phyloP scores from a whole-genome alignment of 2,113 vertebrate genomes.

The Calyptommatus sinebrachiatus region DNA sequence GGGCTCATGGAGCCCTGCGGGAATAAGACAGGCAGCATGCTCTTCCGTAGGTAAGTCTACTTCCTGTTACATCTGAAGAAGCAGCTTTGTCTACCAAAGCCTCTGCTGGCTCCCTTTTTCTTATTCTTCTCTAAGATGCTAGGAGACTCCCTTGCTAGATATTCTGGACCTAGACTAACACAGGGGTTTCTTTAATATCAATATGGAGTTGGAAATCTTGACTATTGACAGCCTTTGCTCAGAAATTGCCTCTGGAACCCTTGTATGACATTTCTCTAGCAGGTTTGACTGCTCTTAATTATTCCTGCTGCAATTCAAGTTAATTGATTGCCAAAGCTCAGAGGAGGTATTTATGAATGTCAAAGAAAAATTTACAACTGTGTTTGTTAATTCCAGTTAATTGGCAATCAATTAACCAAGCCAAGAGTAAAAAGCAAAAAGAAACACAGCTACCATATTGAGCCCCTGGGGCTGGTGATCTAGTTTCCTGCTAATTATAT shows the following conservation, averaged over 20 bases:
- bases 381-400: constrained; percentile 36
- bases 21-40: no score
- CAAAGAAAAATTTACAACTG: constrained; percentile 23
- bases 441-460: not conserved
- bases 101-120: no score
- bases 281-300: not conserved
- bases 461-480: constrained; percentile 6
- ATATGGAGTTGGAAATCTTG: not conserved
- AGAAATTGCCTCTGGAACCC: rapidly evolving
- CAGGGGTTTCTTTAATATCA: no score
- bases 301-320: constrained; percentile 2
- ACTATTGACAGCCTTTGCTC: not conserved
- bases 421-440: constrained; percentile 2
- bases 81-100: no score
- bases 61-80: no score
- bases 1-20: no score
- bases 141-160: no score
- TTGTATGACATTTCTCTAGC: not conserved
- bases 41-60: no score
- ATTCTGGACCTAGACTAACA: no score
- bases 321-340: constrained; percentile 29
- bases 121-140: no score
- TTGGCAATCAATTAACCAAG: constrained; percentile 32
- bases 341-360: constrained; percentile 21
- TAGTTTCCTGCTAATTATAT: constrained; percentile 17